A percentile compares a stretch with the other conserved stretches of the same genome.
These are phyloP conservation scores for Tetraneura akinire DNA, from an alignment of 1,140 invertebrate species.

Conservation along the genomic window DNA sequence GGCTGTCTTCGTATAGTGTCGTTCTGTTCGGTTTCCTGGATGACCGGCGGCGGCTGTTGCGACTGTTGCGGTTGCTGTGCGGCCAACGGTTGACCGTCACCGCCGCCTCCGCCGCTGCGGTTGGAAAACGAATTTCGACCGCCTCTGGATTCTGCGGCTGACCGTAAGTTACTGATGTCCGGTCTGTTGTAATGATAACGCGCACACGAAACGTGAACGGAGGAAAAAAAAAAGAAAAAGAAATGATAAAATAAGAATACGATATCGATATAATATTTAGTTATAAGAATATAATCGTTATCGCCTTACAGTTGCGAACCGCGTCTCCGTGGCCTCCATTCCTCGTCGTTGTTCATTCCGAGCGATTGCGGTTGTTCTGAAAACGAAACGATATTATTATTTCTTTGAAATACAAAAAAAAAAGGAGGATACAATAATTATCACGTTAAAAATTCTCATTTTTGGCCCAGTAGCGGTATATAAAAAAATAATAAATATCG, in stretches of 20 bases:
- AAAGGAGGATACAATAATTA: no score
- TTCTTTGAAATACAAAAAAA: not conserved
- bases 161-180: conserved; percentile 35
- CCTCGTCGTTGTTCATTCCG: conserved; percentile 64
- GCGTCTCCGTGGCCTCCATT: conserved; percentile 70
- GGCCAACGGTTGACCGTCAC: not conserved
- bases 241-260: not conserved
- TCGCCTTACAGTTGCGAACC: conserved; percentile 76
- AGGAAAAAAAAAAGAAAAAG: not conserved
- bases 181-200: not conserved
- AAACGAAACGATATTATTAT: not conserved
- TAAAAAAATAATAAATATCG: no score
- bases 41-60: not conserved
- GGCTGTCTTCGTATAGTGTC: conserved; percentile 70
- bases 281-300: not conserved
- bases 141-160: not conserved
- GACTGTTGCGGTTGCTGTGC: conserved; percentile 58
- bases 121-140: conserved; percentile 26
- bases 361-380: conserved; percentile 55
- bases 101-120: not conserved
- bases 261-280: no score
- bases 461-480: no score
- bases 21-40: conserved; percentile 53
- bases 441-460: no score
- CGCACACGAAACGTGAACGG: not conserved